These are phyloP conservation scores for Dysmachus trigonus DNA, from an alignment of 2,888 invertebrate species.

Conservation along the genomic window DNA sequence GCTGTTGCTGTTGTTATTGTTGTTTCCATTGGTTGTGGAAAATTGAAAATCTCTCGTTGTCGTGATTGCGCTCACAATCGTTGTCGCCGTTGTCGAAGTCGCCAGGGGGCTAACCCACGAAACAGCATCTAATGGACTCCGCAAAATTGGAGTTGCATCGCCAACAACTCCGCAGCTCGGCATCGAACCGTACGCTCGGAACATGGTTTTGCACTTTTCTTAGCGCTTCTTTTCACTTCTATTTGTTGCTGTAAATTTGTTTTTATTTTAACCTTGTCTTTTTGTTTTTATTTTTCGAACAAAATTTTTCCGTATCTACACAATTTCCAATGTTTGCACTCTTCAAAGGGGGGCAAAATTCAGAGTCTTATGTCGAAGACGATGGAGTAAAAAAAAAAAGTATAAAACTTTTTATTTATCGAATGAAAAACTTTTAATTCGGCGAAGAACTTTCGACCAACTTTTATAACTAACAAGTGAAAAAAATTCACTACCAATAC, in stretches of 20 bases:
- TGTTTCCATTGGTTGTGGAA: background rate
- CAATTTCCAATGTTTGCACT: background rate
- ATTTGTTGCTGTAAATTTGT: background rate
- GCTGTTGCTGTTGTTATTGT: background rate
- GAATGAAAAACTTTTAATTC: background rate
- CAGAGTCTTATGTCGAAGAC: background rate
- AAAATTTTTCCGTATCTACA: background rate
- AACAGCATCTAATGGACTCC: conserved; percentile 44
- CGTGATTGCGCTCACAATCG: background rate
- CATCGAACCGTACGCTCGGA: conserved; percentile 44
- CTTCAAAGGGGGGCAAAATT: background rate
- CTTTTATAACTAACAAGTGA: background rate
- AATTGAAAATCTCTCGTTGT: conserved; percentile 23
- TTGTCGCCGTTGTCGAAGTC: conserved; percentile 35
- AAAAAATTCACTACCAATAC: background rate
- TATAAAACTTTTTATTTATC: background rate
- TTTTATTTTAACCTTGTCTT: background rate
- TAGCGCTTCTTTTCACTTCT: background rate
- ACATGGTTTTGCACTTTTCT: conserved; percentile 32
- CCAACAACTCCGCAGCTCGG: conserved; percentile 29
- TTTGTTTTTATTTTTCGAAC: background rate
- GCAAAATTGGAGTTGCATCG: conserved; percentile 33
- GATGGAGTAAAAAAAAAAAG: background rate
- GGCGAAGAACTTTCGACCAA: background rate
- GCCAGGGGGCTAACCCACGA: conserved; percentile 44